Conservation (phyloP, 2,797 vertebrate genomes). For the Poecilia velifera region DNA sequence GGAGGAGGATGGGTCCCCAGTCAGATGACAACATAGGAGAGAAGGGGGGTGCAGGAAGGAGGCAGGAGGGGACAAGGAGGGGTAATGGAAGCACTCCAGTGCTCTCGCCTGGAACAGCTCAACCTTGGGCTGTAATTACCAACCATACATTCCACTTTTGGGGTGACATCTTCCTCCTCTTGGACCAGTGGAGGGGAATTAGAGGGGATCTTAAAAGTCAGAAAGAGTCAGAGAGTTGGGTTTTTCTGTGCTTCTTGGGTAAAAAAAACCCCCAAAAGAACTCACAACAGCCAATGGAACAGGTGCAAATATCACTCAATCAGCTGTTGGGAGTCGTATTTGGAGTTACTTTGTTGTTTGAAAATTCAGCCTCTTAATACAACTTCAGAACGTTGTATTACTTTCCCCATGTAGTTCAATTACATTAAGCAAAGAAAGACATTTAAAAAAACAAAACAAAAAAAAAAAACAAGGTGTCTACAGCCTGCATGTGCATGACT, state of each 20-base stretch:
- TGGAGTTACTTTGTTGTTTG: not conserved
- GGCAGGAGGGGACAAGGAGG: conserved; percentile 65
- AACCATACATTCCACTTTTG: conserved; percentile 87
- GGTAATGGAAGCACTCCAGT: conserved; percentile 77
- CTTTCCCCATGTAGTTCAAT: not conserved
- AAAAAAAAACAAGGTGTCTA: not conserved
- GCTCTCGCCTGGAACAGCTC: conserved; percentile 81
- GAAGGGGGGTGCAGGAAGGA: conserved; percentile 49
- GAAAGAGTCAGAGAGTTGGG: conserved; percentile 46
- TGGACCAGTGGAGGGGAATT: conserved; percentile 80
- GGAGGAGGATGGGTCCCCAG: conserved; percentile 42
- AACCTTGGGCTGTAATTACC: conserved; percentile 82
- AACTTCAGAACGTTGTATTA: too few relatives aligned
- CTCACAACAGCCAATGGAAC: conserved; percentile 44
- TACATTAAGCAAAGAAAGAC: not conserved
- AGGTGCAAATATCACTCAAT: conserved; percentile 37
- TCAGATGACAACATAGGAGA: conserved; percentile 51
- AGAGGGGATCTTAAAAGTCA: conserved; percentile 75
- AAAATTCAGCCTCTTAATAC: not conserved
- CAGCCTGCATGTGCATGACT: not conserved
- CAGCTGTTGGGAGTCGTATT: conserved; percentile 20
- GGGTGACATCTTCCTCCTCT: conserved; percentile 81
- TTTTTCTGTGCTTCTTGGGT: conserved; percentile 54
- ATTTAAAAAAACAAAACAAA: not conserved
- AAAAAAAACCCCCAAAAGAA: conserved; percentile 45